Percentiles rank a stretch among this genome's conserved stretches.
phyloP scores from a whole-genome alignment of 2,797 vertebrate genomes.

The Hapalemur alaotrensis region DNA sequence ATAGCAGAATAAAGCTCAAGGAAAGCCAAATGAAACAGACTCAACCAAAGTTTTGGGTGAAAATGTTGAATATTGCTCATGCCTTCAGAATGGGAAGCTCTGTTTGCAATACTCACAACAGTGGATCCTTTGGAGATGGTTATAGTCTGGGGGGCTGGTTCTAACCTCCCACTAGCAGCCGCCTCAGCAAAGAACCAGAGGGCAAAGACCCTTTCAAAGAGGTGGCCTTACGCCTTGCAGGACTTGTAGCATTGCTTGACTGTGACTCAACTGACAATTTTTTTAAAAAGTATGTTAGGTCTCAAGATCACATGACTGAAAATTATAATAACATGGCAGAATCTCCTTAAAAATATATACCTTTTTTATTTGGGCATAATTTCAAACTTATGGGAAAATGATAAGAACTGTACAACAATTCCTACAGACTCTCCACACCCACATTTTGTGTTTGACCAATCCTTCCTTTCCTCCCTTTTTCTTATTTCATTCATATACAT shows the following conservation, averaged over 20 bases:
- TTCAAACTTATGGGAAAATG: conserved; percentile 6
- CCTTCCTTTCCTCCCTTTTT: not conserved
- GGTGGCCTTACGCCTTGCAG: not conserved
- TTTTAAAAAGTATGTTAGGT: not conserved
- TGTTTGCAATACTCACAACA: conserved; percentile 37
- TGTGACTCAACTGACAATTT: not conserved
- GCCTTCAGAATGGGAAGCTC: conserved; percentile 60
- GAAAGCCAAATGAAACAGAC: conserved; percentile 60
- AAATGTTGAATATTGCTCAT: conserved; percentile 58
- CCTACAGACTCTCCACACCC: not conserved
- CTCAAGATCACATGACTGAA: not conserved
- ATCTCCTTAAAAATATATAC: not conserved
- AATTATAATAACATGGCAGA: not conserved
- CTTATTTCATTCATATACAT: not conserved
- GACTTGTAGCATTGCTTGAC: not conserved
- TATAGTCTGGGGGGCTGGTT: not conserved
- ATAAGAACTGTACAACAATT: not conserved
- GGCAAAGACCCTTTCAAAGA: not conserved
- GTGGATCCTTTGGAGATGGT: conserved; percentile 45
- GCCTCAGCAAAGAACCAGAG: not conserved
- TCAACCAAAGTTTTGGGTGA: conserved; percentile 65
- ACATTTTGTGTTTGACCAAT: not conserved
- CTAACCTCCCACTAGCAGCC: not conserved
- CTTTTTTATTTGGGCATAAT: not conserved
- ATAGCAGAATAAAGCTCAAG: conserved; percentile 54